Evolutionary conservation across 2,113 vertebrate species (phyloP).

Genomic region (Pelecanoides urinatrix): DNA sequence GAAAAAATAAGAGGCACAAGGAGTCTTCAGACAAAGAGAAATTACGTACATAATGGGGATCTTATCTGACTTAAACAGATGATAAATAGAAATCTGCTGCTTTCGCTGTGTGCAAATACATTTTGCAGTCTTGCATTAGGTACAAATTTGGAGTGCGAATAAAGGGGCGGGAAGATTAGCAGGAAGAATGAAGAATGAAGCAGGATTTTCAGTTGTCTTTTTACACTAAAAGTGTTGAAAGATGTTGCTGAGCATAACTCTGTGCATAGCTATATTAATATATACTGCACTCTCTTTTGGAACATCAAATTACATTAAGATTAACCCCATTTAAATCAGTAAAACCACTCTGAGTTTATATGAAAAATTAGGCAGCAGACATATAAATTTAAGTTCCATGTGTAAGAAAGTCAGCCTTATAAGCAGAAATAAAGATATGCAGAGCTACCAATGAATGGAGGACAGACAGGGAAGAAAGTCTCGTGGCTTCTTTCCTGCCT

Average conservation of each 20-base stretch:
- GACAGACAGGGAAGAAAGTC: background rate
- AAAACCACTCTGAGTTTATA: background rate
- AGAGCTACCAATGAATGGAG: background rate
- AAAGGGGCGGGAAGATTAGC: background rate
- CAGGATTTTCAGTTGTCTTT: background rate
- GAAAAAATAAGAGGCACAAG: constrained; percentile 22
- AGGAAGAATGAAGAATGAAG: background rate
- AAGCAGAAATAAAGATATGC: background rate
- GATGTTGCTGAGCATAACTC: background rate
- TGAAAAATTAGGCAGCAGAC: background rate
- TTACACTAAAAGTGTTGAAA: background rate
- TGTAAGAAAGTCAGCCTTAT: background rate
- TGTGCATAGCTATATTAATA: background rate
- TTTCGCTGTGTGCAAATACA: background rate
- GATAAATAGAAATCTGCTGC: constrained; percentile 44
- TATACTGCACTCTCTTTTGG: background rate
- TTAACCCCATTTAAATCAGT: background rate
- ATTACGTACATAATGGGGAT: constrained; percentile 31
- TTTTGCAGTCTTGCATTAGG: background rate
- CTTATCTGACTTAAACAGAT: constrained; percentile 55
- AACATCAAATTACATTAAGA: background rate
- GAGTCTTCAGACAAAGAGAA: constrained; percentile 49
- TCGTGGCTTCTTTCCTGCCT: rapidly evolving
- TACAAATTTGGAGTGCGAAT: background rate
- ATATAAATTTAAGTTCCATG: background rate